These are phyloP conservation scores for Cassiopea andromeda DNA, from an alignment of 30 jellyfish, hydroid and myxozoan genomes.

Conservation along the genomic window DNA sequence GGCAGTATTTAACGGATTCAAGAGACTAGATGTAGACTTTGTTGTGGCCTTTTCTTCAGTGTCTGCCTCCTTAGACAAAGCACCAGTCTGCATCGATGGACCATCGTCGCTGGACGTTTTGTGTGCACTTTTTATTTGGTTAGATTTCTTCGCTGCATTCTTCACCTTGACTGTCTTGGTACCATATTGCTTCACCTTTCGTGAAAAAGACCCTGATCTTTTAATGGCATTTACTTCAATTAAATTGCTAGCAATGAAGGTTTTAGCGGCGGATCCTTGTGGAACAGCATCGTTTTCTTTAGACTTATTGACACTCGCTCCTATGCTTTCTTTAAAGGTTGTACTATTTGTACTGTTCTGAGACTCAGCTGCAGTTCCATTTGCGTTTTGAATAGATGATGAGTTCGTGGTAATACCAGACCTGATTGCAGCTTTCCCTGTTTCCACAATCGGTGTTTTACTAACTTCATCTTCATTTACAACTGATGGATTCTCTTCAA, in stretches of 20 bases:
- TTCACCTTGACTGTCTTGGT: constrained; percentile 4
- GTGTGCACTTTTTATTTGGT: constrained; percentile 8
- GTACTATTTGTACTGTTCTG: constrained; percentile 7
- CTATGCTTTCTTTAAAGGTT: not conserved
- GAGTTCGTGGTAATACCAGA: constrained; percentile 21
- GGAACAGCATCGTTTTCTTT: constrained; percentile 3
- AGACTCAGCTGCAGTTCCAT: not conserved
- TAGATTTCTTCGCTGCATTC: constrained; percentile 25
- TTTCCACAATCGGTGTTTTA: constrained; percentile 48
- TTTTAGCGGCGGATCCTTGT: constrained; percentile 59
- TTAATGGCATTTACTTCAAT: constrained; percentile 16
- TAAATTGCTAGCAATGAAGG: constrained; percentile 20
- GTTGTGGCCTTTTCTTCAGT: constrained; percentile 49
- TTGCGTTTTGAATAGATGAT: constrained; percentile 4
- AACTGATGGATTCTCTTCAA: constrained; percentile 32
- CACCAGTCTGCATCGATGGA: constrained; percentile 67
- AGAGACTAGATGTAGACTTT: constrained; percentile 43
- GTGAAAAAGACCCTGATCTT: constrained; percentile 29
- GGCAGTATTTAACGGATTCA: constrained; percentile 60
- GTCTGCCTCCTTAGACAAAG: constrained; percentile 39
- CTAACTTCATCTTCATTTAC: constrained; percentile 53
- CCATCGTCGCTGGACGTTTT: constrained; percentile 29
- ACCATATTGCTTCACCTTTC: constrained; percentile 1
- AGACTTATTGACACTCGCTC: not conserved
- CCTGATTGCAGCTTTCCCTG: constrained; percentile 70